Evolutionary conservation across 1,140 invertebrate species (phyloP).

Genomic region (Onthophagus taurus): DNA sequence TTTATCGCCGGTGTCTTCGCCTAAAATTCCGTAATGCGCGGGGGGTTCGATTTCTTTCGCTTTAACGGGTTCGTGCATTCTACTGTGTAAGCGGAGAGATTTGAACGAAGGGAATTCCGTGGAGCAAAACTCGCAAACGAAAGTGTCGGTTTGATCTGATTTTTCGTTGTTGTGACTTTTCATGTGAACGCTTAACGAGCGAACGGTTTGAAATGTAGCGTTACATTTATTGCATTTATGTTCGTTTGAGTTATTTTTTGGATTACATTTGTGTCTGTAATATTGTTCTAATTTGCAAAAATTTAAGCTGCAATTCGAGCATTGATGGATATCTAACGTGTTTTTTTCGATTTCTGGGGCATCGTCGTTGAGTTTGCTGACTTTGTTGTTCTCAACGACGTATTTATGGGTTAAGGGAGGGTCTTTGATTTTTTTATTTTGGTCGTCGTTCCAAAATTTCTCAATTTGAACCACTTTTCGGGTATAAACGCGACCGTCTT

Average conservation of each 20-base stretch:
- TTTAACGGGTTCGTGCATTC: conserved; percentile 59
- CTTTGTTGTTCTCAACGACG: conserved; percentile 16
- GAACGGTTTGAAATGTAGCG: conserved; percentile 38
- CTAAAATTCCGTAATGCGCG: conserved; percentile 32
- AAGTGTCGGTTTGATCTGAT: conserved; percentile 18
- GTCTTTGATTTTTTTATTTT: conserved; percentile 4
- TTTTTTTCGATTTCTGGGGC: conserved; percentile 13
- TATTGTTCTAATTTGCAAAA: conserved; percentile 27
- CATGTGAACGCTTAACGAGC: conserved; percentile 43
- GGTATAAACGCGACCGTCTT: conserved; percentile 42
- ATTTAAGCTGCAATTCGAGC: conserved; percentile 24
- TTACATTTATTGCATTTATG: conserved; percentile 41
- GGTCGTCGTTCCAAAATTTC: conserved; percentile 41
- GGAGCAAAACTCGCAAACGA: conserved; percentile 50
- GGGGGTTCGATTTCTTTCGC: conserved; percentile 46
- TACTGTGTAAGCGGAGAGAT: conserved; percentile 55
- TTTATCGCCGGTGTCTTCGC: conserved; percentile 21
- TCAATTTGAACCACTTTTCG: conserved; percentile 47
- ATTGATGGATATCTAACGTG: conserved; percentile 27
- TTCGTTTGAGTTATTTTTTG: conserved; percentile 27
- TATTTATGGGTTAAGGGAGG: conserved; percentile 17
- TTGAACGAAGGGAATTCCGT: conserved; percentile 58
- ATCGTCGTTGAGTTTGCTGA: conserved; percentile 5
- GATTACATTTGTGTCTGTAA: conserved; percentile 26
- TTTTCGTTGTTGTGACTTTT: conserved; percentile 35